A percentile compares a stretch with the other conserved stretches of the same genome.
These are phyloP conservation scores for Matsumyia berberina DNA, from an alignment of 2,888 invertebrate genomes.

Conservation along the genomic window DNA sequence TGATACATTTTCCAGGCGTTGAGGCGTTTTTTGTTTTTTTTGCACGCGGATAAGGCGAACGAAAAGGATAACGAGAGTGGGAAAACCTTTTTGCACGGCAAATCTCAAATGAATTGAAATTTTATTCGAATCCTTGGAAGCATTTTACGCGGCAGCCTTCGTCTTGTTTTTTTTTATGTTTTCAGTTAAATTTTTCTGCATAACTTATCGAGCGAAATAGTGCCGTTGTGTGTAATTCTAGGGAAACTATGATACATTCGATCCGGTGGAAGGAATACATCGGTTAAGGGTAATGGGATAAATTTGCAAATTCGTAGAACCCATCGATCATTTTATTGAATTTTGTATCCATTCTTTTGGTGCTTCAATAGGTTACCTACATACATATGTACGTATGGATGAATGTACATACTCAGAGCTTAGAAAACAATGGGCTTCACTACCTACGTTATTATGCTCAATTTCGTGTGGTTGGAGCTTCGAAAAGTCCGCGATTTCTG, in stretches of 20 bases:
- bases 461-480: too few species aligned
- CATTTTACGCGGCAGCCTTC: slow-evolving; percentile 43
- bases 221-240: slow-evolving; percentile 54
- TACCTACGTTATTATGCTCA: too few species aligned
- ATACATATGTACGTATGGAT: too few species aligned
- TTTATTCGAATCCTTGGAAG: slow-evolving; percentile 66
- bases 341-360: background rate
- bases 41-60: slow-evolving; percentile 47
- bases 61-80: slow-evolving; percentile 54
- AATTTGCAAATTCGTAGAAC: slow-evolving; percentile 31
- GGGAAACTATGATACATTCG: slow-evolving; percentile 29
- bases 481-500: too few species aligned
- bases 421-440: too few species aligned
- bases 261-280: slow-evolving; percentile 5
- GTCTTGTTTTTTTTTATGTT: slow-evolving; percentile 32
- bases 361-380: background rate
- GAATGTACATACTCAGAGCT: too few species aligned
- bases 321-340: background rate
- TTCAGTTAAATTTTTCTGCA: slow-evolving; percentile 44
- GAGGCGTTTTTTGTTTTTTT: slow-evolving; percentile 18
- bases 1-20: slow-evolving; percentile 60
- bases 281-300: slow-evolving; percentile 1
- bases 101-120: slow-evolving; percentile 76
- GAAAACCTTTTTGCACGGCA: slow-evolving; percentile 65
- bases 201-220: slow-evolving; percentile 34